Evolutionary conservation across 2,113 vertebrate genomes (phyloP), one percentile per base, ranked within the genome.

Genomic region (Morone chrysops): DNA sequence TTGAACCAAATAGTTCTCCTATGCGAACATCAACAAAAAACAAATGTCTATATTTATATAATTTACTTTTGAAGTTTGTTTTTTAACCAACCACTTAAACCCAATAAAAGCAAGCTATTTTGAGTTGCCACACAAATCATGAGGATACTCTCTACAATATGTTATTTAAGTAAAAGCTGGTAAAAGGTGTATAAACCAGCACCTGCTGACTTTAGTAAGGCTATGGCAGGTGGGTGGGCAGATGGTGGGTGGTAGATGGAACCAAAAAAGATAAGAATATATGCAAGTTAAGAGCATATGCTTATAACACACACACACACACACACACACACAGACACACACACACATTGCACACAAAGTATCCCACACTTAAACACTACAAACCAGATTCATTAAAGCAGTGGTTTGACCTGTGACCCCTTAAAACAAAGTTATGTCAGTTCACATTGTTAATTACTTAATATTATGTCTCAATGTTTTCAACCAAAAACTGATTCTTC

Each of bases 201-300:
- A 85, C 73, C 77, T 85, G 66, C 60, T 84, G 83, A 82, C 68
- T 56, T 80, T 45, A 53, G 45, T 31, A 45, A 45, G 51, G 85
- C 68, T 86, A 80, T 41, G 71, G 62, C 73, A 74, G 57, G 70
- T 78, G 81, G 62, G 84, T 61, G 68, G 69, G 78, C 79, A 82
- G 73, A 88, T 80, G 86, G 82, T 84, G 81, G 82, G 78, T 81
- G 86, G 78, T 73, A 73, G 89, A 92, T 81, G 75, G 78, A 78
- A 86, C 50, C 56, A 20, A 41, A 66, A 47, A 73, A 31, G 38
- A 83, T 61, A 54, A 51, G 69, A 74, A 70, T 18, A 75, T 54
- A 65, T 6, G 70, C 75, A 88, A 80, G 65, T 82, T 66, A 54
- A 36, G 70, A 53, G 51, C 80, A 79, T 82, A 83, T 83, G 85